A percentile compares a stretch with the other conserved stretches of the same genome.
Evolutionary conservation across 2,888 invertebrate genomes (phyloP).

Genomic region (Nymphalis c-album): DNA sequence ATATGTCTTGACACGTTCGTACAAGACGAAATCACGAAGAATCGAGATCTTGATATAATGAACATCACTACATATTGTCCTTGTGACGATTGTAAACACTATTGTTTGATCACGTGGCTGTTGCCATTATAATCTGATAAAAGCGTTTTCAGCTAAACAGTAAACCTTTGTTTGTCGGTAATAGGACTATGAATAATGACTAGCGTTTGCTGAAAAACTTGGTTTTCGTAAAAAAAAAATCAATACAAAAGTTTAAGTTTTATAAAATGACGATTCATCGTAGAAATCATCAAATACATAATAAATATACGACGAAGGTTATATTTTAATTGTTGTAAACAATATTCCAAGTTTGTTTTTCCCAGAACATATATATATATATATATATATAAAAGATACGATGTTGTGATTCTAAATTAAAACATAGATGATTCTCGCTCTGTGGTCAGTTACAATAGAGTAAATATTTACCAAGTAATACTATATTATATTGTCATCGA

Average conservation of each 20-base stretch:
- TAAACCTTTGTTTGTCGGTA: constrained; percentile 6
- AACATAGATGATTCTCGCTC: neutral
- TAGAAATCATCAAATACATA: neutral
- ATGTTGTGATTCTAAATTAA: constrained; percentile 7
- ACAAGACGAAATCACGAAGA: constrained; percentile 43
- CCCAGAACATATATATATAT: neutral
- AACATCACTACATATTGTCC: constrained; percentile 57
- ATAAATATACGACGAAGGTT: no score
- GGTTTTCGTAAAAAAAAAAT: neutral
- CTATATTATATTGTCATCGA: no score
- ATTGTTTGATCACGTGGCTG: constrained; percentile 75
- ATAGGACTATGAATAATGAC: neutral
- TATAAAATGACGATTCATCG: neutral
- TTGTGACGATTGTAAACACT: constrained; percentile 71
- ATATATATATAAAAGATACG: no score
- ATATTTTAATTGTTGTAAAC: no score
- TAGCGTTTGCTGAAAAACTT: neutral
- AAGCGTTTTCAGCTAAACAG: constrained; percentile 36
- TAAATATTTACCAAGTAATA: constrained; percentile 1
- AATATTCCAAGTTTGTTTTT: neutral
- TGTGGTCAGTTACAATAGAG: neutral
- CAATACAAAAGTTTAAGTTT: neutral
- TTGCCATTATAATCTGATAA: constrained; percentile 69
- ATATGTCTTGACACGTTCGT: constrained; percentile 9
- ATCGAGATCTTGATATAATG: constrained; percentile 54